Conservation (phyloP, 2,888 invertebrate genomes). For the Osmoderma eremita region DNA sequence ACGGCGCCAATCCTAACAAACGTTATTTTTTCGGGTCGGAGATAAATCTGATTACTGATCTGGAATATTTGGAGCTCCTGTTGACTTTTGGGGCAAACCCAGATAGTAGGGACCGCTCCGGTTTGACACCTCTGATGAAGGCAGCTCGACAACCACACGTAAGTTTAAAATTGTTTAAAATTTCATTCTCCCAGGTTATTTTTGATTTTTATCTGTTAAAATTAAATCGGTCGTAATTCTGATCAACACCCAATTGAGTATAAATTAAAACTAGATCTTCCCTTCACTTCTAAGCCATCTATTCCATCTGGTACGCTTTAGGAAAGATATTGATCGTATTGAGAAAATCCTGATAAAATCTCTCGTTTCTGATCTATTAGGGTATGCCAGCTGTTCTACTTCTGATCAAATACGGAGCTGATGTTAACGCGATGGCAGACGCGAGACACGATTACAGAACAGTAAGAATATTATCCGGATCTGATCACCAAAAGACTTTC, state of each 20-base stretch:
- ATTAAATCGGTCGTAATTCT: too few species aligned
- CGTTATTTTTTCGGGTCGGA: conserved; percentile 91
- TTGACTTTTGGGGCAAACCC: conserved; percentile 88
- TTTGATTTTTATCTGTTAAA: too few species aligned
- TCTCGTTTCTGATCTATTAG: too few species aligned
- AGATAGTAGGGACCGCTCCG: conserved; percentile 86
- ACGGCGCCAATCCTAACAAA: conserved; percentile 90
- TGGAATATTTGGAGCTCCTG: conserved; percentile 83
- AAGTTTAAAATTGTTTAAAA: conserved; percentile 51
- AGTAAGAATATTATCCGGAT: conserved; percentile 60
- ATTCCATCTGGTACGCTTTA: too few species aligned
- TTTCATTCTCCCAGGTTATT: too few species aligned
- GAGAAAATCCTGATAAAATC: too few species aligned
- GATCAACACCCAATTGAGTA: too few species aligned
- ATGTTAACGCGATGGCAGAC: conserved; percentile 87
- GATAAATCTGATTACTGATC: conserved; percentile 86
- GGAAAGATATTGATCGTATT: too few species aligned
- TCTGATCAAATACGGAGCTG: conserved; percentile 82
- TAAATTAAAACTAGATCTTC: too few species aligned
- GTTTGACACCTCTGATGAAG: conserved; percentile 91
- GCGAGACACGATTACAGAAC: conserved; percentile 88
- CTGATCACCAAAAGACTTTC: background rate
- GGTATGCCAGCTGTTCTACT: conserved; percentile 80
- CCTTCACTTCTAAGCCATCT: too few species aligned
- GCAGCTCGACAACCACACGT: conserved; percentile 81